A percentile compares a stretch with the other conserved stretches of the same genome.
phyloP scores from a whole-genome alignment of 2,797 vertebrate species.

The Crypturellus tataupa region DNA sequence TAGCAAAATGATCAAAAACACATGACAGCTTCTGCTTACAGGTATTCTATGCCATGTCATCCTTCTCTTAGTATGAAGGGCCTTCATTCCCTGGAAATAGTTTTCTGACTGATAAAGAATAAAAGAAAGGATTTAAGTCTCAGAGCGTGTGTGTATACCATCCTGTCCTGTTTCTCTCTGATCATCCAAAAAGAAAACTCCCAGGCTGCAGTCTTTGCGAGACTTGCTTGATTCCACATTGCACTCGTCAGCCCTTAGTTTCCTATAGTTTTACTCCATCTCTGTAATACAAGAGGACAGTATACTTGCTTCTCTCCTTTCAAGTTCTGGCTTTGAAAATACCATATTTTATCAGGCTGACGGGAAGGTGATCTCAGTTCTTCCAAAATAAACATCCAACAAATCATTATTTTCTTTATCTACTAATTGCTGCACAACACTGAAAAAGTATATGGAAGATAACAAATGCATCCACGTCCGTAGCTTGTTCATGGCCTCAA shows the following conservation, averaged over 20 bases:
- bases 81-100: constrained; percentile 40
- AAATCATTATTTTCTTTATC: constrained; percentile 29
- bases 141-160: not conserved
- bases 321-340: not conserved
- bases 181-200: constrained; percentile 21
- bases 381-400: constrained; percentile 18
- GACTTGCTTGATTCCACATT: not conserved
- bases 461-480: not conserved
- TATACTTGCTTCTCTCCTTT: not conserved
- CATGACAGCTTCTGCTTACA: constrained; percentile 53
- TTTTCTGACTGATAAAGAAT: constrained; percentile 56
- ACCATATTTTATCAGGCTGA: constrained; percentile 23
- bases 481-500: not conserved
- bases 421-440: not conserved
- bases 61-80: constrained; percentile 33
- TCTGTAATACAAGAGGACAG: not conserved
- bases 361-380: constrained; percentile 4
- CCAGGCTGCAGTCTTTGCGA: not conserved
- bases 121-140: constrained; percentile 65
- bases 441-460: not conserved
- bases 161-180: constrained; percentile 38
- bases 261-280: not conserved
- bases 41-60: constrained; percentile 42
- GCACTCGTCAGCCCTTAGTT: not conserved
- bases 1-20: constrained; percentile 66